A percentile compares a stretch with the other conserved stretches of the same genome.
Evolutionary conservation across 2,113 vertebrate species (phyloP).

Genomic region (Corydoras maculifer): DNA sequence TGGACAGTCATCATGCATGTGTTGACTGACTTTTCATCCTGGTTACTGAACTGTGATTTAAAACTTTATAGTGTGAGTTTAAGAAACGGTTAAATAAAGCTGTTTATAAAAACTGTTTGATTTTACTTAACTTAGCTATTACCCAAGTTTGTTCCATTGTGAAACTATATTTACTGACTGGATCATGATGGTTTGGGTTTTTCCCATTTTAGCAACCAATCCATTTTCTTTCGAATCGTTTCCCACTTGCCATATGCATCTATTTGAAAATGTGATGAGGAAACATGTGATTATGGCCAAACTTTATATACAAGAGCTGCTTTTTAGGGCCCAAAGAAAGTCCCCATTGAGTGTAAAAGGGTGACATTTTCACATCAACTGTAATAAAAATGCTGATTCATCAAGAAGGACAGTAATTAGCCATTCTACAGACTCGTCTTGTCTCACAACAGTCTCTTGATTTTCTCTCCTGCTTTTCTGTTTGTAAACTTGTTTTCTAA

Average conservation of each 20-base stretch:
- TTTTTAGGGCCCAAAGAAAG: conserved; percentile 41
- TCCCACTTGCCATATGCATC: background rate
- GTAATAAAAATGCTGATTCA: conserved; percentile 31
- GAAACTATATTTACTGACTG: background rate
- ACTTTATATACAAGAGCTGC: conserved; percentile 42
- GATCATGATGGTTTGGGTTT: background rate
- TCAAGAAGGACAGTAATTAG: conserved; percentile 11
- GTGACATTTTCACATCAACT: conserved; percentile 32
- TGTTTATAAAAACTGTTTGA: background rate
- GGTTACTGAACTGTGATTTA: too few species aligned
- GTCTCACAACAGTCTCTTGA: background rate
- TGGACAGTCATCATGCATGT: too few species aligned
- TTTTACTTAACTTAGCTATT: background rate
- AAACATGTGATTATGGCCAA: conserved; percentile 52
- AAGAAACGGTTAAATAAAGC: too few species aligned
- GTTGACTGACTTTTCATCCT: too few species aligned
- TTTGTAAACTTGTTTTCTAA: too few species aligned
- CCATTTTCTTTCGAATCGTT: background rate
- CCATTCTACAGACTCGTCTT: background rate
- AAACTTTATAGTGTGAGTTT: too few species aligned
- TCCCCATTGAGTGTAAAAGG: conserved; percentile 31
- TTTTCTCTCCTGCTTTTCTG: background rate
- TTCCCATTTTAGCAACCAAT: background rate
- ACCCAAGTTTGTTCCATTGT: background rate
- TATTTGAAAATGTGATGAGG: conserved; percentile 15